Evolutionary conservation across 2,797 vertebrate genomes (phyloP).

Genomic region (Ceryle rudis): DNA sequence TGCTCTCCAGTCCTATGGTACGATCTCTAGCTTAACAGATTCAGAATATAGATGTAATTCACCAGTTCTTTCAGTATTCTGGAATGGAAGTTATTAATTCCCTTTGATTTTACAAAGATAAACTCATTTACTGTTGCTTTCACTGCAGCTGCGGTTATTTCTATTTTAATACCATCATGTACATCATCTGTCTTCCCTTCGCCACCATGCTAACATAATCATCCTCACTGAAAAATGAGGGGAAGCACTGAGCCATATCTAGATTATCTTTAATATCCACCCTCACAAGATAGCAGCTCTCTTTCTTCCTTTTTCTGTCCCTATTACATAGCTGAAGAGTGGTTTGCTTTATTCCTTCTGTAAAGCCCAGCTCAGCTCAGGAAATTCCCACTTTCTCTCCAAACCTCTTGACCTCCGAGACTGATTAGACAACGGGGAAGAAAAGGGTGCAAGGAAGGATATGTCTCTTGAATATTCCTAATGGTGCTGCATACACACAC

Average conservation of each 20-base stretch:
- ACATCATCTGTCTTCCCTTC: neutral
- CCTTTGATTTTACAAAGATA: slow-evolving; percentile 16
- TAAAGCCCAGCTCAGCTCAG: neutral
- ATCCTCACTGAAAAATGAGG: neutral
- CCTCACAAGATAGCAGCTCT: neutral
- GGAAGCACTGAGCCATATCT: neutral
- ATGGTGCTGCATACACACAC: neutral
- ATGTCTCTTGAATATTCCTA: neutral
- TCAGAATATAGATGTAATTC: neutral
- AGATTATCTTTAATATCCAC: neutral
- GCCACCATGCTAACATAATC: neutral
- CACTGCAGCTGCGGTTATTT: neutral
- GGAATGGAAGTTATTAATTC: neutral
- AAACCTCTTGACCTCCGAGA: neutral
- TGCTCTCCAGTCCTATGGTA: neutral
- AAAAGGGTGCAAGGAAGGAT: neutral
- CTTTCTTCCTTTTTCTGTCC: neutral
- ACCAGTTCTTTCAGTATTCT: neutral
- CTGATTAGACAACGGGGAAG: neutral
- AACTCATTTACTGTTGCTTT: neutral
- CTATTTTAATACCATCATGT: neutral
- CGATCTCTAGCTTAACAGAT: neutral
- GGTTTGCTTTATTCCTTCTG: neutral
- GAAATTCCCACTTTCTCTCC: neutral
- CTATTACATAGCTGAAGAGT: neutral